Conservation (phyloP, 2,888 invertebrate species). For the Drosophila austrosaltans region DNA sequence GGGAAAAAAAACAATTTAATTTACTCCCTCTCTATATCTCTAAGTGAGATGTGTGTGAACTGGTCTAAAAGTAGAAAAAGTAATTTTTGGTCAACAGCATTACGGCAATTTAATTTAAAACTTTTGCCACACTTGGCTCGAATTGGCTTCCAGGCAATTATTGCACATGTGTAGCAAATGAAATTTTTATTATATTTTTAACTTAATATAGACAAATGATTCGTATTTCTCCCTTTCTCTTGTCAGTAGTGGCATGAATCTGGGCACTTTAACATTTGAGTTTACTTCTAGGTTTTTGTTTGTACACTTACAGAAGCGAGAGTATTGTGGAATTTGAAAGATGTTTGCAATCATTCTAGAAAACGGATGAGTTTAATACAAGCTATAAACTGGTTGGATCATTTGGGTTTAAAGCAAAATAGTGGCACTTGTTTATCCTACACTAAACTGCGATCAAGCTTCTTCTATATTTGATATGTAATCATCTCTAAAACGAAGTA, state of each 20-base stretch:
- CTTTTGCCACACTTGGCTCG: constrained; percentile 46
- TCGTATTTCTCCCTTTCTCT: constrained; percentile 25
- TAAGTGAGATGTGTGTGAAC: constrained; percentile 15
- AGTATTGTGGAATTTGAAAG: background rate
- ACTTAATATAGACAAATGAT: constrained; percentile 65
- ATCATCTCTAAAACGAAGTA: no score
- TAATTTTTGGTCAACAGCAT: constrained; percentile 54
- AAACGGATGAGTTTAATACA: no score
- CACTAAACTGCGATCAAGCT: no score
- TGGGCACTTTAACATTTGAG: constrained; percentile 5
- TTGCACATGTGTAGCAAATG: constrained; percentile 64
- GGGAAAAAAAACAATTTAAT: constrained; percentile 42
- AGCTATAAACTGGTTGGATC: no score
- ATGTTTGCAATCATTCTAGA: no score
- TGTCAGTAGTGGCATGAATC: constrained; percentile 17
- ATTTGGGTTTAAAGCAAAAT: no score
- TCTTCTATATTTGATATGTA: no score
- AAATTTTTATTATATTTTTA: constrained; percentile 50
- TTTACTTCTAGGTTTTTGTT: constrained; percentile 19
- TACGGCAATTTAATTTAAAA: constrained; percentile 66
- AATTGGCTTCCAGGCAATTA: constrained; percentile 32
- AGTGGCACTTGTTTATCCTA: no score
- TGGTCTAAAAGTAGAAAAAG: constrained; percentile 1
- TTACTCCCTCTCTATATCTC: background rate
- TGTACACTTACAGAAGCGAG: background rate